Base-by-base conservation (phyloP, 2,113 vertebrate species). In the Erinaceus europaeus region DNA sequence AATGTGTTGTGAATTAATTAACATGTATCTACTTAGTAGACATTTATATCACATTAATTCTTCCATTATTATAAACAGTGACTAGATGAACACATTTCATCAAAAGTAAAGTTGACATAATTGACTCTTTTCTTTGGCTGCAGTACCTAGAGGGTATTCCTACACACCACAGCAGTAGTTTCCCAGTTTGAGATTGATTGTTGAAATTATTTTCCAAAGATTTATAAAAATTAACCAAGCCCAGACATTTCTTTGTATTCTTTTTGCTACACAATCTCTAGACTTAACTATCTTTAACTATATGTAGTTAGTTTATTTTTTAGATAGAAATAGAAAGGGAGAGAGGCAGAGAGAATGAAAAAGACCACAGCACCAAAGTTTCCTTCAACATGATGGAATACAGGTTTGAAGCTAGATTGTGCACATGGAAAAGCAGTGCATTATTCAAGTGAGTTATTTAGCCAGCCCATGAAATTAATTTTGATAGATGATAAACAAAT, bases 41-140 rank as follows among this genome's bases (percentile, higher is more conserved):
- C 7, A 71, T 48, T 61, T 48, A 55, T n/a, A 40, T 42, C 10
- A 83, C 36, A 57, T 83, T 75, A 1, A n/a, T 55, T 67, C n/a
- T 77, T 42, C 4, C 15, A 67, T 61, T 77, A 29, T 44, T 69
- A 15, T 90, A 88, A 89, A 79, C 42, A 88, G 82, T 57, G 20
- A 62, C 55, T 72, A 25, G 62, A 36, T 69, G 68, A 76, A 92
- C 34, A 89, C 84, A 32, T 76, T 90, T 89, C 32, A 81, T 27
- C 18, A 77, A 73, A 38, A 36, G 32, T 2, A 27, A 2, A 71
- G 4, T 71, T 12, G 55, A 75, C 78, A 65, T 68, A 52, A 13
- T 73, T 53, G 38, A 80, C 8, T 20, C 1, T 42, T 62, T 89
- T 79, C 62, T 84, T 75, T 69, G 27, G 14, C 69, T 65, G 76